A percentile compares a stretch with the other conserved stretches of the same genome.
Evolutionary conservation across 2,113 vertebrate genomes (phyloP).

Genomic region (Melanerpes aurifrons): DNA sequence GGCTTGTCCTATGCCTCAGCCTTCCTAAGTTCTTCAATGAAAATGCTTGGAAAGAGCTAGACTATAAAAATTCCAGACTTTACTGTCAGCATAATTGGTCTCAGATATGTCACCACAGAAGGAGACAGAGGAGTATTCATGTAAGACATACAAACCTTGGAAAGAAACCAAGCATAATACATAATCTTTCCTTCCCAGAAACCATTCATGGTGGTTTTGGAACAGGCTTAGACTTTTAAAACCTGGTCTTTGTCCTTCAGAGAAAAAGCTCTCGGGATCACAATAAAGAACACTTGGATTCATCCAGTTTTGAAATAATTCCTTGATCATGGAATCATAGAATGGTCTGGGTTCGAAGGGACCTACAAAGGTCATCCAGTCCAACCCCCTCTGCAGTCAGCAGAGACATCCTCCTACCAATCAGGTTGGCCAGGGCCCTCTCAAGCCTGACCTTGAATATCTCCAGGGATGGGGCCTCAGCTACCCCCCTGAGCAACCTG

Average conservation of each 20-base stretch:
- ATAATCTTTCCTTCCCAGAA: constrained; percentile 53
- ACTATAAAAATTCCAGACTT: constrained; percentile 66
- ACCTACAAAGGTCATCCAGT: too few relatives aligned
- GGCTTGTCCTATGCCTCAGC: constrained; percentile 53
- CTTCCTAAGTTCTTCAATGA: constrained; percentile 34
- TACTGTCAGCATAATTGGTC: constrained; percentile 59
- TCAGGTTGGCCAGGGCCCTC: too few relatives aligned
- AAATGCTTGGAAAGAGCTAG: constrained; percentile 34
- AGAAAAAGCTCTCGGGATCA: neutral
- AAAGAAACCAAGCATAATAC: constrained; percentile 40
- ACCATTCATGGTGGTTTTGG: neutral
- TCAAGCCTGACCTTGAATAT: too few relatives aligned
- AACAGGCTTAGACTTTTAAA: constrained; percentile 21
- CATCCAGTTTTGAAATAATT: constrained; percentile 1
- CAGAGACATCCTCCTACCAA: too few relatives aligned
- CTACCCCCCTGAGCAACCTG: too few relatives aligned
- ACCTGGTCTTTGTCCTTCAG: constrained; percentile 23
- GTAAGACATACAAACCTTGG: constrained; percentile 54
- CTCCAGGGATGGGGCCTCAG: too few relatives aligned
- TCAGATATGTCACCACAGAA: constrained; percentile 65
- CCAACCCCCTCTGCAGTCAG: too few relatives aligned
- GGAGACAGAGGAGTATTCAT: constrained; percentile 59
- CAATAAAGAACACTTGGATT: constrained; percentile 5
- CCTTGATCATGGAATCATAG: neutral
- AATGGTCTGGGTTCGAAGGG: too few relatives aligned